Base-by-base conservation (phyloP, 1,140 invertebrate genomes). In the Linepithema humile region DNA sequence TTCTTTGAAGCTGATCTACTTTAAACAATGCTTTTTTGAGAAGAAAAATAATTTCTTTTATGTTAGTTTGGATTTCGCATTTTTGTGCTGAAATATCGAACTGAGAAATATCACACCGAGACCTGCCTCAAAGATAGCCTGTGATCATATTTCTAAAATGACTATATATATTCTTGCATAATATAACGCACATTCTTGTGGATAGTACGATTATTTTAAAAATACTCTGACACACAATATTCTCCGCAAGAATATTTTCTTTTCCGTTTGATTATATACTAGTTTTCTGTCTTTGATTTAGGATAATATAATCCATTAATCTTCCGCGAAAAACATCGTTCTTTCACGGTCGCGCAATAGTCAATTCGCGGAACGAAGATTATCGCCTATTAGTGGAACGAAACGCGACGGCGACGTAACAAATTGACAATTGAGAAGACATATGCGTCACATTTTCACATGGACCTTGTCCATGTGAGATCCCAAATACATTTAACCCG, bases 281-380 rank as follows among this genome's bases (percentile, higher is more conserved):
- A 17, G 10, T 7, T 17, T 35, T 20, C 12, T 17, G 1, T 20
- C 35, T 78, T 50, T 1, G 10, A n/a, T 55, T 17, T 26, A 10
- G 3, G 12, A 67, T 40, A 20, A n/a, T n/a, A n/a, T n/a, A n/a
- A n/a, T n/a, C n/a, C n/a, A n/a, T 55, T 26, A 40, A 69, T 15
- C 17, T 26, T 10, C 1, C 15, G 12, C n/a, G 9, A 15, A 35
- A 38, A 15, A 55, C 53, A 77, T 62, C 29, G n/a, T 32, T 29
- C 1, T 12, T 26, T n/a, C n/a, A 23, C 29, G 40, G 17, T 23
- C 17, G 15, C 17, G 15, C 23, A 2, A 9, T 35, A n/a, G 17
- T 69, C 32, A 38, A 78, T 55, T 67, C 62, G 45, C 62, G 45
- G 48, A 50, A 75, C 45, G 73, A 35, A 15, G 17, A 70, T 80